Evolutionary conservation across 2,113 vertebrate species (phyloP), one percentile per base, ranked within the genome.

Genomic region (Ardeotis arabs): DNA sequence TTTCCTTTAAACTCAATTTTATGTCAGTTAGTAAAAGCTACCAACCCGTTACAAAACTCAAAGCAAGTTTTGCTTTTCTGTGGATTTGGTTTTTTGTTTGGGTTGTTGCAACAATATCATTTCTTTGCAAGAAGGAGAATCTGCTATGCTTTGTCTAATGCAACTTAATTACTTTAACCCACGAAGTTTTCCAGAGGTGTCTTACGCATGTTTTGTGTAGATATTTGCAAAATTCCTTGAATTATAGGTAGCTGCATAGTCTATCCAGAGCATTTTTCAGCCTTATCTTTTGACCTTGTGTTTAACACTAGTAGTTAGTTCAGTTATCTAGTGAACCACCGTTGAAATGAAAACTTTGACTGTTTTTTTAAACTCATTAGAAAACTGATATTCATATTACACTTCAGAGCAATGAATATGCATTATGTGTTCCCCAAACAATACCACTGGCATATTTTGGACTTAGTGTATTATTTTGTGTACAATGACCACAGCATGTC

Each of bases 131-230:
- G 33, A 60, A 86, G 64, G 72, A 45, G 8, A 52, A 31, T 41
- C 44, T 73, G 13, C 18, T 12, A 3, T 82, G 35, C 13, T 14
- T 66, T 50, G 9, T 55, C 41, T 74, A 78, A 44, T 2, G 29
- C 19, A 37, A 27, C 21, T 64, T n/a, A 21, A 55, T 83, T 56
- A 44, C 17, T 47, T 56, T 39, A 68, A 84, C 25, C 2, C 17
- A 17, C 60, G 28, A 78, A 41, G 33, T 37, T 81, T 89, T 64
- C 50, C 9, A 10, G 3, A 28, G 6, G 31, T 56, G 10, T 41
- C 10, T 12, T 18, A 24, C 1, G 3, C 3, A 1, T 10, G 17
- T 39, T 92, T 81, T 0, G 0, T 77, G 22, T 49, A 55, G 21
- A 3, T 45, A 29, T 35, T 68, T 53, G 19, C 20, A 81, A 56